Evolutionary conservation across 2,888 invertebrate species (phyloP), one percentile per base, ranked within the genome.

Genomic region (Girardia tigrina): DNA sequence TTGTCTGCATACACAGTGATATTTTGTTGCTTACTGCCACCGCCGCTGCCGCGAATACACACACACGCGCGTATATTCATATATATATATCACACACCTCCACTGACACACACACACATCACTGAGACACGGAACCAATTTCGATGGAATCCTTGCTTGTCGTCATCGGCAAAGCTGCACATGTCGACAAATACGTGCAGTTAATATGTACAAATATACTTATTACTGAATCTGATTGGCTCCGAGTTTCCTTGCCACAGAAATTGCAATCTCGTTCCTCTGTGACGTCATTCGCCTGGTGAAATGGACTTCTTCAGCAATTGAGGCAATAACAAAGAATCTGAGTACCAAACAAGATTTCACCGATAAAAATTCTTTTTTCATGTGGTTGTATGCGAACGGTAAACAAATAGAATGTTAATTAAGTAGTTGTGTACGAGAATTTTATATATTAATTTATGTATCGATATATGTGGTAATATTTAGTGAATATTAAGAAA

Each of bases 251-350:
- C n/a, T 56, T 56, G 56, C 56, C 20, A 56, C n/a, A 56, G n/a
- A 56, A 56, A 56, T 56, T 56, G 56, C 56, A 56, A 56, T 56
- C n/a, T 56, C n/a, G 56, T 56, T 56, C 23, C 16, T 56, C 56
- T 20, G 23, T 56, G 56, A 56, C 56, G 56, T 56, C 56, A 56
- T 56, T 56, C 23, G 56, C 56, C 56, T 56, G 56, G 56, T n/a
- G 23, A 56, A 56, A 56, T 56, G 6, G 56, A 56, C 56, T 56
- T 56, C n/a, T 56, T 56, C n/a, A 8, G 23, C n/a, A 8, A 56
- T n/a, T 56, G 56, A n/a, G 56, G 56, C 56, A 56, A 56, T 56
- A n/a, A 56, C 56, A 56, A 56, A 56, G 56, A 56, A 56, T 56
- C 56, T 56, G 56, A 56, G 56, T 56, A 56, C 56, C 56, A 56